Evolutionary conservation across 37 sponge, comb jelly and placozoan genomes (phyloP).

Genomic region (Beroe forskalii): DNA sequence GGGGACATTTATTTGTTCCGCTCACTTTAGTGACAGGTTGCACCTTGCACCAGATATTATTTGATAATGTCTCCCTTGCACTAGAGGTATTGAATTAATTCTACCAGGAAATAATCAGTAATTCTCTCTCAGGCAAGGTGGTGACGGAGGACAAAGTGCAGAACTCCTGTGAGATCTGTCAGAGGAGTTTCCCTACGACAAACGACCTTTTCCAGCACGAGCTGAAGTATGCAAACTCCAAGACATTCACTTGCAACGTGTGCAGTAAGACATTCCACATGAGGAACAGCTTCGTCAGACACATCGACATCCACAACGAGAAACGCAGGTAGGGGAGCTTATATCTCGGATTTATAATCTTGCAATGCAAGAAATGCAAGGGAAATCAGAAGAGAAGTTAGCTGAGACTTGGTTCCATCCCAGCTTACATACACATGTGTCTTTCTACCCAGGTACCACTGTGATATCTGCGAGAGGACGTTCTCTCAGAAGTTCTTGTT

Average conservation of each 20-base stretch:
- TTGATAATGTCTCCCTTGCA: no score
- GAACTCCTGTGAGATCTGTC: constrained; percentile 23
- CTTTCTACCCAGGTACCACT: constrained; percentile 24
- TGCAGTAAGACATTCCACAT: constrained; percentile 41
- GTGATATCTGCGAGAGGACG: constrained; percentile 46
- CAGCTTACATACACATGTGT: no score
- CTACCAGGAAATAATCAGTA: no score
- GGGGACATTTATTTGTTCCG: no score
- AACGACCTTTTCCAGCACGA: constrained; percentile 42
- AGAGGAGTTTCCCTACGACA: background rate
- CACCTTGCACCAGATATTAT: no score
- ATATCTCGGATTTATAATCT: no score
- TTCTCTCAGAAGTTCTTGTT: constrained; percentile 52
- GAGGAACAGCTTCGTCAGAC: constrained; percentile 53
- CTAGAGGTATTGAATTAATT: no score
- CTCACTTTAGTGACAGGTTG: no score
- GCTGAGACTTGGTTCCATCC: no score
- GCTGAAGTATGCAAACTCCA: constrained; percentile 44
- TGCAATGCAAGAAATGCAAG: no score
- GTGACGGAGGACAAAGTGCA: background rate
- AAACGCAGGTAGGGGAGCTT: constrained; percentile 56
- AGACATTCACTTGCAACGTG: constrained; percentile 5
- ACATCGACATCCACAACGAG: constrained; percentile 35
- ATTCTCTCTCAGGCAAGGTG: background rate
- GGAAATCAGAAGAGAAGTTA: no score